Percentiles rank a stretch among this genome's conserved stretches.
phyloP scores from a whole-genome alignment of 2,797 vertebrate genomes.

The Melanotaenia pygmaea region DNA sequence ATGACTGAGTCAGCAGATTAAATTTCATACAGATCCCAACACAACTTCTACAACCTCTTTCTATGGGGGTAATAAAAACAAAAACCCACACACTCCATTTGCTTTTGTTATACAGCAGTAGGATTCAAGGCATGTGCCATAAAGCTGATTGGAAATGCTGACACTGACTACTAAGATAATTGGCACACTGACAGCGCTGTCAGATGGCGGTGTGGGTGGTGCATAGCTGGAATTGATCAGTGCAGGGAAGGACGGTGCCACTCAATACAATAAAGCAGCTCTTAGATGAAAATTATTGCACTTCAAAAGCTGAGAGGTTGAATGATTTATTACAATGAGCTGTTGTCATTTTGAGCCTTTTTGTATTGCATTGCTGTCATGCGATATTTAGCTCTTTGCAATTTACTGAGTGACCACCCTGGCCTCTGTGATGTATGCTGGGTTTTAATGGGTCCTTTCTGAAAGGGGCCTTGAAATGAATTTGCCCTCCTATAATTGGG shows the following conservation, averaged over 20 bases:
- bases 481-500: conserved; percentile 50
- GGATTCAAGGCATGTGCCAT: conserved; percentile 62
- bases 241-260: conserved; percentile 54
- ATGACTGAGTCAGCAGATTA: conserved; percentile 48
- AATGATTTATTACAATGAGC: conserved; percentile 70
- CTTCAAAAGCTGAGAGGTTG: conserved; percentile 65
- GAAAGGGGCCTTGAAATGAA: conserved; percentile 49
- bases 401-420: conserved; percentile 63
- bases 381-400: conserved; percentile 61
- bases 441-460: conserved; percentile 53
- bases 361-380: conserved; percentile 59
- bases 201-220: conserved; percentile 67
- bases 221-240: conserved; percentile 66
- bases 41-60: conserved; percentile 26
- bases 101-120: conserved; percentile 32
- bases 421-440: conserved; percentile 45
- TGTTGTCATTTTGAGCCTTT: conserved; percentile 62
- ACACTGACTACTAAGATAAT: conserved; percentile 71
- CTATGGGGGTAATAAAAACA: conserved; percentile 24
- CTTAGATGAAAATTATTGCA: conserved; percentile 70
- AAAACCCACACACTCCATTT: background rate
- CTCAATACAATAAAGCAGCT: conserved; percentile 69
- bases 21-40: conserved; percentile 42
- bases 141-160: conserved; percentile 68
- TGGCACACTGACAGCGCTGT: conserved; percentile 68